A percentile compares a stretch with the other conserved stretches of the same genome.
phyloP scores from a whole-genome alignment of 2,888 invertebrate genomes.

The Hypomecis punctinalis region DNA sequence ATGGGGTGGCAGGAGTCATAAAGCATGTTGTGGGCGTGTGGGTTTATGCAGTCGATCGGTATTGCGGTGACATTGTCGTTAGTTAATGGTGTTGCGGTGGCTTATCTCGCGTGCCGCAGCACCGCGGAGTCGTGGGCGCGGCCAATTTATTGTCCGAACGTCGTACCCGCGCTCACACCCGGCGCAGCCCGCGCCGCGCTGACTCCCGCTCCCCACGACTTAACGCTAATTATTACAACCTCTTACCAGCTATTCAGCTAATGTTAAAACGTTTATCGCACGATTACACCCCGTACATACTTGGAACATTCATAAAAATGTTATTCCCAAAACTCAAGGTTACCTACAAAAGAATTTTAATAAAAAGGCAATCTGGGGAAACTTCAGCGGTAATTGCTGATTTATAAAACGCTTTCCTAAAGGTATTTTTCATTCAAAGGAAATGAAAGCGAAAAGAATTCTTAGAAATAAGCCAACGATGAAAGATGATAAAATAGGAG shows the following conservation, averaged over 20 bases:
- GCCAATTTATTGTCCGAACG: slow-evolving; percentile 73
- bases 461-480: slow-evolving; percentile 57
- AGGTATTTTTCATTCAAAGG: slow-evolving; percentile 54
- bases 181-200: slow-evolving; percentile 41
- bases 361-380: slow-evolving; percentile 47
- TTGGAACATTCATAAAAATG: slow-evolving; percentile 25
- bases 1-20: slow-evolving; percentile 60
- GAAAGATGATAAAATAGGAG: slow-evolving; percentile 68
- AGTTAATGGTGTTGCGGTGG: slow-evolving; percentile 73
- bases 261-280: slow-evolving; percentile 34
- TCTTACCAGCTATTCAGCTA: slow-evolving; percentile 57
- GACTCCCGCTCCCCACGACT: slow-evolving; percentile 48
- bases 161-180: slow-evolving; percentile 50
- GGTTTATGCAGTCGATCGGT: slow-evolving; percentile 61
- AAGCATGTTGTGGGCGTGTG: slow-evolving; percentile 55
- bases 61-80: slow-evolving; percentile 68
- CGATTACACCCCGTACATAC: slow-evolving; percentile 27
- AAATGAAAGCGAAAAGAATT: slow-evolving; percentile 61
- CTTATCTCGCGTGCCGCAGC: slow-evolving; percentile 74
- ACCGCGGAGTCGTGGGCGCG: slow-evolving; percentile 62
- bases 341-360: slow-evolving; percentile 43
- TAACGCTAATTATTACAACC: slow-evolving; percentile 55
- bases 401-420: slow-evolving; percentile 53
- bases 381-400: slow-evolving; percentile 53
- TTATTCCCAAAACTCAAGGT: slow-evolving; percentile 33